Percentiles rank a stretch among this genome's conserved stretches.
phyloP scores from a whole-genome alignment of 2,888 invertebrate genomes.

The Drosophila subsilvestris region DNA sequence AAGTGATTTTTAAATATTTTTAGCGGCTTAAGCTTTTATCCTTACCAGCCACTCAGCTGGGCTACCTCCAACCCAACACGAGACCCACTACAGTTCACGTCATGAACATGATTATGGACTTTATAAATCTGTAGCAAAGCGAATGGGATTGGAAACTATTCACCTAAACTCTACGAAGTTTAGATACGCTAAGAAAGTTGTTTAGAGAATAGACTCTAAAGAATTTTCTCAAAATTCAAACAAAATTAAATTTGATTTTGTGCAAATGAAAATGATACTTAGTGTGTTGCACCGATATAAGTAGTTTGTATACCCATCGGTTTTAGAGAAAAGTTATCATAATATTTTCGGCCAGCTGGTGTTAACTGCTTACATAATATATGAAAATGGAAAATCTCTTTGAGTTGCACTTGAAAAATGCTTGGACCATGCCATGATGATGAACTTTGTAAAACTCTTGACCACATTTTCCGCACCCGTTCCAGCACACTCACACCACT shows the following conservation, averaged over 20 bases:
- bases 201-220: background rate
- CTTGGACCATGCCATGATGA: slow-evolving; percentile 67
- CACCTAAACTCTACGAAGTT: background rate
- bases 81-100: slow-evolving; percentile 63
- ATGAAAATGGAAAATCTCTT: slow-evolving; percentile 77
- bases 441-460: slow-evolving; percentile 76
- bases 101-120: slow-evolving; percentile 77
- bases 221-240: no score
- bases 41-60: slow-evolving; percentile 19
- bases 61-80: slow-evolving; percentile 26
- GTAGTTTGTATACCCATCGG: background rate
- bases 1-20: slow-evolving; percentile 76
- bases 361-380: slow-evolving; percentile 70
- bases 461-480: slow-evolving; percentile 67
- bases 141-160: slow-evolving; percentile 22
- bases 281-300: no score
- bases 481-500: background rate
- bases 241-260: background rate
- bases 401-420: slow-evolving; percentile 75
- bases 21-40: slow-evolving; percentile 72
- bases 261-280: background rate
- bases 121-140: slow-evolving; percentile 70
- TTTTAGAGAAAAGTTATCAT: slow-evolving; percentile 37
- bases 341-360: slow-evolving; percentile 52
- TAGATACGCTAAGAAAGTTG: slow-evolving; percentile 11